Base-by-base conservation (phyloP, 2,113 vertebrate species). In the Cettia cetti region DNA sequence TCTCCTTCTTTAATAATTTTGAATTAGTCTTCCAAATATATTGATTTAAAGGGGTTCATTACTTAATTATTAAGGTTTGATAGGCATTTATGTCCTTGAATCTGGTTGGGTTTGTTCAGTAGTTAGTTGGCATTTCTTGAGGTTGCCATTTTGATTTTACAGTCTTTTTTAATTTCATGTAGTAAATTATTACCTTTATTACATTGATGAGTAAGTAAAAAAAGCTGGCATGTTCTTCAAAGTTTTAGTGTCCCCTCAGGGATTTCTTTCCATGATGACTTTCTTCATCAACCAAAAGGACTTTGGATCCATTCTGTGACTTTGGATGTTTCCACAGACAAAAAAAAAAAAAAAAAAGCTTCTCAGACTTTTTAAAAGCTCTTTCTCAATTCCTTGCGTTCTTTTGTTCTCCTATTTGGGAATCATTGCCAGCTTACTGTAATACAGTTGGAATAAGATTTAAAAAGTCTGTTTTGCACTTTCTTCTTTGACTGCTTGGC, bases 11-110 rank as follows among this genome's bases (percentile, higher is more conserved):
- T 94, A 90, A 86, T 95, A 23, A 80, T 88, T 80, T 83, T 59
- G 64, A 89, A 70, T 93, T 92, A 95, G 79, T 61, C 69, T 81
- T 95, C 81, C 60, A 61, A 95, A 50, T 79, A 44, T 94, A 94
- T 92, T 96, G 90, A 78, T 95, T 96, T 85, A 93, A 86, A 92
- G 64, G 23, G 13, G 66, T 91, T 95, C 92, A 90, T 85, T 77
- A 60, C 69, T 86, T 86, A 65, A 81, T 66, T 77, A 49, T 86
- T 92, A 86, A 71, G 53, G 31, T 90, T 83, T 81, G 78, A 42
- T 81, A 40, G 63, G 15, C 7, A 24, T 69, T 59, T 90, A 18
- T 66, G 15, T 56, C 17, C 47, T 81, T 81, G 75, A 60, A 75
- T 24, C 11, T 31, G 12, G 20, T 37, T 63, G 15, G 27, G 24